Conservation (phyloP, 2,888 invertebrate genomes). For the Drosophila acutilabella region DNA sequence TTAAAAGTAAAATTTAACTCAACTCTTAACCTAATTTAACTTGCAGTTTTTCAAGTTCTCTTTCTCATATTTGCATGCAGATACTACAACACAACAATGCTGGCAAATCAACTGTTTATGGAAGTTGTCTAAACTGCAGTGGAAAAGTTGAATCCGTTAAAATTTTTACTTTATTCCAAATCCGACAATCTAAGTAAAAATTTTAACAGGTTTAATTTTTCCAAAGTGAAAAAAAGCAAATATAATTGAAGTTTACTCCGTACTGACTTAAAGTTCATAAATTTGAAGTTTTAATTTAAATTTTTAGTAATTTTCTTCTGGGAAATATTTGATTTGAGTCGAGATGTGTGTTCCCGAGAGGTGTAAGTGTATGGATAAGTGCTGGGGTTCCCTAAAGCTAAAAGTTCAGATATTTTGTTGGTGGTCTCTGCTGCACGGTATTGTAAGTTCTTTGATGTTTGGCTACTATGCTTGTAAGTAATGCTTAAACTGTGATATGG, state of each 20-base stretch:
- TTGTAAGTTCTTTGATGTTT: not conserved
- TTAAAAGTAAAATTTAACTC: not conserved
- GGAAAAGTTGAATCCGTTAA: not conserved
- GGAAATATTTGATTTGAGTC: not conserved
- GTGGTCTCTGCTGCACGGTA: not conserved
- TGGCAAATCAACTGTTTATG: not conserved
- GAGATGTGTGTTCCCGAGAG: not conserved
- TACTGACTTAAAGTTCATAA: not conserved
- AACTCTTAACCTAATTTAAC: not conserved
- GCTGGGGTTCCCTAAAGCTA: not conserved
- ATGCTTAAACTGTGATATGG: not conserved
- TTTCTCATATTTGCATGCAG: constrained; percentile 2
- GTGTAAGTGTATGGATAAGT: not conserved
- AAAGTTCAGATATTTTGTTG: constrained; percentile 2
- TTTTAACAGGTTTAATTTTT: not conserved
- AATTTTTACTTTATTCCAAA: not conserved
- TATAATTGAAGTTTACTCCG: not conserved
- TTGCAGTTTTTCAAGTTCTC: constrained; percentile 1
- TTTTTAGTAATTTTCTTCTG: not conserved
- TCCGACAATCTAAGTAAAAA: not conserved
- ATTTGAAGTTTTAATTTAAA: not conserved
- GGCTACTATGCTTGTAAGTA: not conserved
- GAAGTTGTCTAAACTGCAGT: not conserved
- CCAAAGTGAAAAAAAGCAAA: too few species aligned
- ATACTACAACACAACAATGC: constrained; percentile 7